Evolutionary conservation across 1,140 invertebrate species (phyloP), one percentile per base, ranked within the genome.

Genomic region (Rhopalosiphum maidis): DNA sequence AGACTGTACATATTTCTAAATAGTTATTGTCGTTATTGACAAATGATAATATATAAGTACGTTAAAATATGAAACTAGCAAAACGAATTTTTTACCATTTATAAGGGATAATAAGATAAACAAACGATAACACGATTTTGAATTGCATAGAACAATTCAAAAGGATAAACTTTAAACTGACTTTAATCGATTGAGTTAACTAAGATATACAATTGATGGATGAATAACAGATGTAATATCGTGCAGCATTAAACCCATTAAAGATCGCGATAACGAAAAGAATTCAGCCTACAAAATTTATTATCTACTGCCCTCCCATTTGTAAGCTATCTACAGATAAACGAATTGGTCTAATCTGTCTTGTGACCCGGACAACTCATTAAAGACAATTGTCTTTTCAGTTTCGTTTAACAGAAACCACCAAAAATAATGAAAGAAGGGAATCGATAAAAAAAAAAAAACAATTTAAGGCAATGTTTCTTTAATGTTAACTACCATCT

Each of bases 221-320:
- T 54, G 46, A n/a, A 48, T 41, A 85, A 43, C n/a, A n/a, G n/a
- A 30, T 48, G 46, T 87, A 48, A 46, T 87, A 46, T 89, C 37
- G 87, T 89, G 87, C n/a, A 35, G n/a, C 86, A 35, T 87, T 87
- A n/a, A 48, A 35, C 43, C 21, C 48, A 54, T 54, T 89, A 54
- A 48, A 54, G 87, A 89, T 37, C 30, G 23, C 22, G 48, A 89
- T 89, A 89, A 89, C n/a, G 48, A 35, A 37, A 35, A 89, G 4
- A 37, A 89, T 89, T 89, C 54, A 37, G 46, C n/a, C 87, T 54
- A 89, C 48, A 37, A 89, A 1, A 89, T 89, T 89, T 89, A 89
- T 89, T 89, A 89, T 89, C 87, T 89, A 54, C n/a, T 22, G n/a
- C 9, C n/a, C 21, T 54, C 48, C 51, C 87, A 23, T 89, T 89